Evolutionary conservation across 1,140 invertebrate species (phyloP), one percentile per base, ranked within the genome.

Genomic region (Calephelis virginiensis): DNA sequence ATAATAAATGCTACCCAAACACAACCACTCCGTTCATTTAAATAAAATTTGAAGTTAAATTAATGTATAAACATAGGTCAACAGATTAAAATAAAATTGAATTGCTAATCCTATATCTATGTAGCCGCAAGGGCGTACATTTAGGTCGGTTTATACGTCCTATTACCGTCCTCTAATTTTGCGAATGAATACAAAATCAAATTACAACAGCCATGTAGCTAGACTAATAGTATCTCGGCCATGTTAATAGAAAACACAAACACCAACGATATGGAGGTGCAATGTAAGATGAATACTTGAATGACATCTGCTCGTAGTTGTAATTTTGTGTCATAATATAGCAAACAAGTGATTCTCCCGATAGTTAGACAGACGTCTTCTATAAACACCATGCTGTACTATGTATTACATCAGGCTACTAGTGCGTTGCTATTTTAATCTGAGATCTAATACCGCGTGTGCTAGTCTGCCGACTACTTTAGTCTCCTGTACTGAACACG

Each of bases 241-340:
- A 83, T 72, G 80, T 84, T 85, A 86, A 86, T 86, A 86, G 81
- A 85, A 85, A 86, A 86, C 78, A 78, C 78, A 83, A 86, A 87
- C 82, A 75, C 73, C 76, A 69, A 75, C 71, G 74, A 79, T 77
- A 83, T 77, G 74, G 74, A 73, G 67, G 73, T 69, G 75, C 76
- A 78, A 79, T 76, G 69, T 78, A 85, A 78, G 80, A 79, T 74
- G 5, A 43, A 43, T 43, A 43, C 40, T 43, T 43, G 40, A 43
- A 43, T 43, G 40, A 43, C 6, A 28, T 28, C 28, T 28, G 28
- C 28, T 28, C 28, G 28, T 28, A 28, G 28, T 28, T 28, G 28
- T 28, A 28, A 28, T 28, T 28, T 28, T 28, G 28, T 28, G 2
- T 28, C 28, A 28, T 28, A 28, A 4, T 4, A 4, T 28, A 28